These are phyloP conservation scores for Sphaerophoria rueppellii DNA, from an alignment of 2,888 invertebrate species.

Conservation along the genomic window DNA sequence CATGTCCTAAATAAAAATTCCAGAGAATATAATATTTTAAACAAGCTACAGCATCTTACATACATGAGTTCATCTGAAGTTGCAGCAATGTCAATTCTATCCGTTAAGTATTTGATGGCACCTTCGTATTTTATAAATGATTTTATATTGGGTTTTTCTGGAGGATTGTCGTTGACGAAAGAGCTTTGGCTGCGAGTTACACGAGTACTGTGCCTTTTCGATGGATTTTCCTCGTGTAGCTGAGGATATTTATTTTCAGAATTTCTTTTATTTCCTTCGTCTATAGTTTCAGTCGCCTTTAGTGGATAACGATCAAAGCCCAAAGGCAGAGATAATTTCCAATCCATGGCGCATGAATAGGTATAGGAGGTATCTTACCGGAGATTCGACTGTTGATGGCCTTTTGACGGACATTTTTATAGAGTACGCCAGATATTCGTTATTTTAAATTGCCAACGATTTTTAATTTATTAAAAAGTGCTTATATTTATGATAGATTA, in stretches of 20 bases:
- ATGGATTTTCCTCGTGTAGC: constrained; percentile 76
- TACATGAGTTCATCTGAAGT: constrained; percentile 83
- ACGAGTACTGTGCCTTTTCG: constrained; percentile 78
- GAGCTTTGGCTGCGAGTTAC: constrained; percentile 77
- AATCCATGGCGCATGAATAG: too few relatives aligned
- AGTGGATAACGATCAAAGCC: neutral
- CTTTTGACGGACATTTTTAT: neutral
- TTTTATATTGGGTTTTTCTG: constrained; percentile 75
- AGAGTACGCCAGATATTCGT: too few relatives aligned
- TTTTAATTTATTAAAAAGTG: too few relatives aligned
- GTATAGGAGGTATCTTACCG: neutral
- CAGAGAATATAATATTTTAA: constrained; percentile 13
- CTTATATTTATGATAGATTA: too few relatives aligned
- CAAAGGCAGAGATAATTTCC: neutral
- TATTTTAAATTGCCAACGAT: too few relatives aligned
- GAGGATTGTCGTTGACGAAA: constrained; percentile 75
- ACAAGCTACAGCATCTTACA: constrained; percentile 57
- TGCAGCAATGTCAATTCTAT: constrained; percentile 82
- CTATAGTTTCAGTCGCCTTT: neutral
- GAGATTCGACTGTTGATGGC: neutral
- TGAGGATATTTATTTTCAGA: neutral
- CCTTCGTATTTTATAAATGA: constrained; percentile 79
- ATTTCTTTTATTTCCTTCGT: neutral
- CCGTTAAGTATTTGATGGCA: constrained; percentile 80
- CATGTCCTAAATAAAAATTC: constrained; percentile 76